Evolutionary conservation across 2,113 vertebrate genomes (phyloP).

Genomic region (Poecile atricapillus): DNA sequence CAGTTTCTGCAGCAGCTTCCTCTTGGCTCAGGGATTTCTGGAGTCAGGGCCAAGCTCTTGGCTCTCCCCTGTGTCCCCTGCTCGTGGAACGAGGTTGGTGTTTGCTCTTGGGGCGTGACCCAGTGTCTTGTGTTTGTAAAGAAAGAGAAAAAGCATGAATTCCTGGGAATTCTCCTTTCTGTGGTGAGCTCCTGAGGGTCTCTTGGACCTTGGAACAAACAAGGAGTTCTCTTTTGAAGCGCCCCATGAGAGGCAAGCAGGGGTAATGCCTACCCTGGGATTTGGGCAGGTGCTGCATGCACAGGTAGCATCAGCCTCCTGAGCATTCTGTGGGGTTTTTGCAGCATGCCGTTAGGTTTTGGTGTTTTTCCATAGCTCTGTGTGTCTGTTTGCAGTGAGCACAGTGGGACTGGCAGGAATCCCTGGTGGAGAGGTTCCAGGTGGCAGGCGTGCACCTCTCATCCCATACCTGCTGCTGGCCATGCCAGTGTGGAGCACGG

Average conservation of each 20-base stretch:
- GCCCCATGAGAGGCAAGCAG: not conserved
- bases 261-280: fast-evolving
- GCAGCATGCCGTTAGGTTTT: fast-evolving
- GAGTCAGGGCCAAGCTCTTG: not conserved
- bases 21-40: not conserved
- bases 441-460: not conserved
- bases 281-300: not conserved
- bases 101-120: not conserved
- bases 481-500: fast-evolving
- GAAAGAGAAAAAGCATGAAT: not conserved
- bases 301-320: not conserved
- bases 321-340: fast-evolving
- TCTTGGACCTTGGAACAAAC: not conserved
- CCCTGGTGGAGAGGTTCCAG: not conserved
- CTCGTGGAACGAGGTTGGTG: fast-evolving
- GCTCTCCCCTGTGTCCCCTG: not conserved
- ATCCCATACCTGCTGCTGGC: not conserved
- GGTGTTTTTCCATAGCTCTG: not conserved
- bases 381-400: not conserved
- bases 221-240: not conserved
- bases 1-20: not conserved
- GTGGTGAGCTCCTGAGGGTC: not conserved
- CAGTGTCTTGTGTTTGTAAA: not conserved
- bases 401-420: not conserved
- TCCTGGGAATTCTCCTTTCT: not conserved